A percentile compares a stretch with the other conserved stretches of the same genome.
phyloP scores from a whole-genome alignment of 2,797 vertebrate genomes.

The Pangasius krempfi region DNA sequence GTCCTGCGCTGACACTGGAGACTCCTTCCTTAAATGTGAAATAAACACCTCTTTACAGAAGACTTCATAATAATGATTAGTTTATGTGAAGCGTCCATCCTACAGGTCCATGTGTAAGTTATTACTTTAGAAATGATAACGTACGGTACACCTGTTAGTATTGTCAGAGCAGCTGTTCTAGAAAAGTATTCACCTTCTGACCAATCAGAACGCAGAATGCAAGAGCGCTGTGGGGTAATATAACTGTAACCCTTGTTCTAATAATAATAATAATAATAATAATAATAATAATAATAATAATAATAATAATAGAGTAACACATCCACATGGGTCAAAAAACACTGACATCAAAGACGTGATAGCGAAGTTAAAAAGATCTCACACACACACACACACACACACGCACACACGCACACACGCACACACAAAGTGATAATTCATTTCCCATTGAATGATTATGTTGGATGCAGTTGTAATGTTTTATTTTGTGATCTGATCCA shows the following conservation, averaged over 20 bases:
- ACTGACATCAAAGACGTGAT: neutral
- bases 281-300: neutral
- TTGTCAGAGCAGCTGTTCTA: too few relatives aligned
- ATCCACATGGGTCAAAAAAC: neutral
- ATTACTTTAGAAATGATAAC: neutral
- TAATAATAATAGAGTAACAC: neutral
- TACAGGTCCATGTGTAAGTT: too few relatives aligned
- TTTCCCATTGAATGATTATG: neutral
- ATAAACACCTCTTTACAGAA: neutral
- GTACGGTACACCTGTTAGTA: neutral
- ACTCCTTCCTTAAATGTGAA: neutral
- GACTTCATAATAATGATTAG: neutral
- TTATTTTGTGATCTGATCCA: constrained; percentile 9
- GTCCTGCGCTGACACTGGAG: neutral
- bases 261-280: neutral
- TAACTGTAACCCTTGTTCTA: neutral
- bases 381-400: neutral
- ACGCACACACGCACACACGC: neutral
- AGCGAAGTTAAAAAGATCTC: neutral
- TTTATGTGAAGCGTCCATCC: neutral
- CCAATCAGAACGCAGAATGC: neutral
- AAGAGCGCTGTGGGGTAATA: neutral
- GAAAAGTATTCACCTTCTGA: neutral
- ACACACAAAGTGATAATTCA: neutral
- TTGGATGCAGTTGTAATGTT: neutral